Evolutionary conservation across 2,113 vertebrate genomes (phyloP), one percentile per base, ranked within the genome.

Genomic region (Brachyhypopomus gauderio): DNA sequence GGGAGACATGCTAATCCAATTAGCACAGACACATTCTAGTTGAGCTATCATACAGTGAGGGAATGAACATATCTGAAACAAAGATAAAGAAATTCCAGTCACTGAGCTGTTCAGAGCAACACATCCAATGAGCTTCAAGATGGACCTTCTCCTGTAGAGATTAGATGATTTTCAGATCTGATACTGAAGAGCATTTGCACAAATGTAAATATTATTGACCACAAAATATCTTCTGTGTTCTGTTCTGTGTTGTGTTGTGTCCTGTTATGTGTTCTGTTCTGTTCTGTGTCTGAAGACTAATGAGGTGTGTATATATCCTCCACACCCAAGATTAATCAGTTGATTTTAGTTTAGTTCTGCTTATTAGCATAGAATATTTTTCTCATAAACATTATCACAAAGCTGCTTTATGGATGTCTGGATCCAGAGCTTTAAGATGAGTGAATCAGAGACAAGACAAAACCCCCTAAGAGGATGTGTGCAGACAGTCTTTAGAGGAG

Each of bases 71-170:
- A 8, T 4, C 30, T 23, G 27, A 69, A 34, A 22, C 11, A 71
- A 71, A 34, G 22, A 60, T 52, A 75, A 56, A 77, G 52, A 19
- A 72, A 77, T 82, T 41, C 66, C 74, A 52, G 81, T 80, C 7
- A 8, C 25, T 59, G 16, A 58, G 55, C 23, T n/a, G 71, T 25
- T 73, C 20, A 58, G 7, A 12, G 38, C 6, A 27, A 55, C 52
- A 69, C 72, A 25, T 55, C 73, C 84, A 70, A 75, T 85, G 83
- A 86, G 73, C 83, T 81, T 83, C 63, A 82, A 81, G 83, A 59
- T 85, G 55, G 66, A 41, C 11, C 34, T 59, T 56, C 22, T 70
- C 52, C 48, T 75, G 16, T 38, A 45, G 55, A 63, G 6, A 63
- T 77, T 34, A 48, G 67, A 60, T 48, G 38, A 22, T 8, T 71